Conservation (phyloP, 2,888 invertebrate species). For the Neuroscelio doddi region DNA sequence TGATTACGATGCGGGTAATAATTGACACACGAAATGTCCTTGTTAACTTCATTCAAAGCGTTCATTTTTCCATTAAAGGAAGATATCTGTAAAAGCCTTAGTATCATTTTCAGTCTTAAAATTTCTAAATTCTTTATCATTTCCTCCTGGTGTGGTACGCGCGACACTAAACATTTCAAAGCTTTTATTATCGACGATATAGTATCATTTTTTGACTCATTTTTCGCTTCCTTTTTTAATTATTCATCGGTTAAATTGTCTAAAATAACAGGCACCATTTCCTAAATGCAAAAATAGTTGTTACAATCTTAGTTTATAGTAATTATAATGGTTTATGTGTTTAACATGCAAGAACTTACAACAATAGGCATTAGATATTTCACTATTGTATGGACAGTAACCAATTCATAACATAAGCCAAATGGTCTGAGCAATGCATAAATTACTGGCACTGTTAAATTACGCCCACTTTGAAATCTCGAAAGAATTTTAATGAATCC, state of each 20-base stretch:
- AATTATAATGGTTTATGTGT: background rate
- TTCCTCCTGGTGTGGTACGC: conserved; percentile 89
- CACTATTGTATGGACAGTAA: conserved; percentile 91
- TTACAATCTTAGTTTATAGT: conserved; percentile 1
- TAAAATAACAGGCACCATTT: conserved; percentile 90
- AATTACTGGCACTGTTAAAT: conserved; percentile 83
- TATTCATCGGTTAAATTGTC: conserved; percentile 96
- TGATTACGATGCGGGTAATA: conserved; percentile 88
- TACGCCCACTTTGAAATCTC: conserved; percentile 84
- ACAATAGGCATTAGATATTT: conserved; percentile 94
- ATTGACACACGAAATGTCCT: conserved; percentile 92
- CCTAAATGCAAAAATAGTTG: conserved; percentile 74
- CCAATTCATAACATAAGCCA: conserved; percentile 91
- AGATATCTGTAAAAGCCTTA: conserved; percentile 94
- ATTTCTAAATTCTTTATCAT: conserved; percentile 88
- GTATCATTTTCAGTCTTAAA: conserved; percentile 96
- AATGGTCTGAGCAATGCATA: conserved; percentile 91
- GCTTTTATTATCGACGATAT: conserved; percentile 95
- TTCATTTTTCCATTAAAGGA: conserved; percentile 99
- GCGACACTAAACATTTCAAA: conserved; percentile 89
- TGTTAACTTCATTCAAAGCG: conserved; percentile 97
- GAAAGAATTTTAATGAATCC: conserved; percentile 91
- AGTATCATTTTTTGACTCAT: conserved; percentile 96
- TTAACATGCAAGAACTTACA: conserved; percentile 74
- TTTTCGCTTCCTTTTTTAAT: conserved; percentile 94